Conservation (phyloP, 2,797 vertebrate species). For the Gymnodraco acuticeps region DNA sequence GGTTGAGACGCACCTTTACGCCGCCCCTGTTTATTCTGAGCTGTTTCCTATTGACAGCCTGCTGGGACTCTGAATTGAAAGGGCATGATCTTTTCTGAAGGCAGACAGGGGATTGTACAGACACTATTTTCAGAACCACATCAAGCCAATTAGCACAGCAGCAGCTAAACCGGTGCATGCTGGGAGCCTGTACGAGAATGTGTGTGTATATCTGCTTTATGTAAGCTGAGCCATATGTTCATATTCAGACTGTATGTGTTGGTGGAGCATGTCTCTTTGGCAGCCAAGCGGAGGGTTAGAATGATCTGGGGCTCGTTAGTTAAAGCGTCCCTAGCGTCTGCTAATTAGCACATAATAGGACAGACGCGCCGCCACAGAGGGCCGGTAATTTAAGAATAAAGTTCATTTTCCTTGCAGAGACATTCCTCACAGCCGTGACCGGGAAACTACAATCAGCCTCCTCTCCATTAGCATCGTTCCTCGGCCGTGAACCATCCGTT, state of each 20-base stretch:
- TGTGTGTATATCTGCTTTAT: conserved; percentile 49
- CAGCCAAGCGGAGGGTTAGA: conserved; percentile 74
- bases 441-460: conserved; percentile 72
- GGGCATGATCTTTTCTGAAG: conserved; percentile 75
- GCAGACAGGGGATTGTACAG: conserved; percentile 67
- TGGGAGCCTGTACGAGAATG: conserved; percentile 50
- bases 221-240: conserved; percentile 71
- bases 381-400: conserved; percentile 79
- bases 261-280: conserved; percentile 47
- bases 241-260: conserved; percentile 43
- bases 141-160: conserved; percentile 83
- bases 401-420: conserved; percentile 75
- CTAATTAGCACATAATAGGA: conserved; percentile 86
- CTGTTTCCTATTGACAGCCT: conserved; percentile 58
- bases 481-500: conserved; percentile 75
- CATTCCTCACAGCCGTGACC: conserved; percentile 72
- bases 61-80: conserved; percentile 73
- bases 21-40: conserved; percentile 46
- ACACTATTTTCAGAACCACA: conserved; percentile 77
- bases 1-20: conserved; percentile 62
- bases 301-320: conserved; percentile 81
- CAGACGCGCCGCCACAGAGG: conserved; percentile 71
- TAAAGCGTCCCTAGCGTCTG: conserved; percentile 78
- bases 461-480: conserved; percentile 72
- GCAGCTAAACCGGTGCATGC: conserved; percentile 70